Percentiles rank a stretch among this genome's conserved stretches.
Evolutionary conservation across 37 sponge, comb jelly and placozoan species (phyloP).

Genomic region (Eunapius fragilis): DNA sequence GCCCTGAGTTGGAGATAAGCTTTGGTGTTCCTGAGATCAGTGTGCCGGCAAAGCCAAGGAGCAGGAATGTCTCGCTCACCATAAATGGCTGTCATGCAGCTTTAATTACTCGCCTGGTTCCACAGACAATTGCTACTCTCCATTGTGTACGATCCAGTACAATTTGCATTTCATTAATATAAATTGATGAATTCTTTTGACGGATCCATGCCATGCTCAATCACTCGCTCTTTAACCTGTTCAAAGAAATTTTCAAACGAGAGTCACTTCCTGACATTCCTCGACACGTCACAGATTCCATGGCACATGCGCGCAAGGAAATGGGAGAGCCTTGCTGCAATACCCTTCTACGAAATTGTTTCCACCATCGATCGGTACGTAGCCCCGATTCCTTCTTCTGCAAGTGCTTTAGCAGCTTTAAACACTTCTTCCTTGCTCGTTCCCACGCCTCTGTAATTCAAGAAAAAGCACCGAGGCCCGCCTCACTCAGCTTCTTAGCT

Average conservation of each 20-base stretch:
- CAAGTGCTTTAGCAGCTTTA: not conserved
- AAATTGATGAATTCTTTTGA: too few species aligned
- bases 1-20: too few species aligned
- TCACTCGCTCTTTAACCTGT: not conserved
- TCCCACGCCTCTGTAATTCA: not conserved
- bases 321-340: not conserved
- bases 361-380: not conserved
- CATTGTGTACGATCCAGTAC: too few species aligned
- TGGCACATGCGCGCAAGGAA: not conserved
- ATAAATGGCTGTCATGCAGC: not conserved
- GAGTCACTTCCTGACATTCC: not conserved
- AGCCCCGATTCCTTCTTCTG: not conserved
- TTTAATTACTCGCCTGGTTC: too few species aligned
- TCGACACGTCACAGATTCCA: not conserved
- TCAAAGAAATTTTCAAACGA: not conserved
- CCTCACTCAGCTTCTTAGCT: not conserved
- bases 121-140: too few species aligned
- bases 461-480: not conserved
- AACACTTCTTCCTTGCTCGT: not conserved
- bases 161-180: too few species aligned
- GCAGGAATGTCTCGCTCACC: not conserved
- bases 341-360: not conserved
- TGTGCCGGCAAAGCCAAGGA: too few species aligned
- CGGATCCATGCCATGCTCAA: not conserved
- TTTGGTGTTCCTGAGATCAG: too few species aligned